Evolutionary conservation across 2,113 vertebrate species (phyloP), one percentile per base, ranked within the genome.

Genomic region (Vanacampus margaritifer): DNA sequence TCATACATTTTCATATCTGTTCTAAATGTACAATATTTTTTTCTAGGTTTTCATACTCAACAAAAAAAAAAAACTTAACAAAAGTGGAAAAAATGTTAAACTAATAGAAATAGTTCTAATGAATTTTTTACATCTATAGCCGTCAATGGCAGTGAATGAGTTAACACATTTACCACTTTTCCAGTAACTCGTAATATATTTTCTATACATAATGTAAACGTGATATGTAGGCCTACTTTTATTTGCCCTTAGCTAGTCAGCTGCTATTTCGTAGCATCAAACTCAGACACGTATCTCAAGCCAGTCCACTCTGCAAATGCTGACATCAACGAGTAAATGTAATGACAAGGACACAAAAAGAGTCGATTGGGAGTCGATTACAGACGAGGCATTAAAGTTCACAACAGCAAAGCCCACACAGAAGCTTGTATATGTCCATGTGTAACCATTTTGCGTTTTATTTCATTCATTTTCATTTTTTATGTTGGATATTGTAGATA

Each of bases 221-320:
- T 41, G 39, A 41, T 32, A 32, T 32, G 28, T 32, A 32, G 28
- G 28, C 28, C 28, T 4, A 21, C 2, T 21, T 48, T 48, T 23
- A 1, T 51, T n/a, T 86, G 86, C 76, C 79, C 73, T 71, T 48
- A 76, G 78, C 85, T 48, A 76, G 78, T 84, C 78, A 82, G 75
- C 23, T 51, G 82, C 86, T 83, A 88, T 85, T 59, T 87, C 82
- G 81, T 86, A 90, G 76, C 84, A 84, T 90, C 81, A 86, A 89
- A 89, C 78, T 87, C 76, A 81, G 1, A 54, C 74, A 83, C 79
- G 79, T 88, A 88, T 79, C 81, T 58, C 23, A 81, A 80, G 86
- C 76, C 68, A 45, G 72, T 71, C 65, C 68, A 83, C 77, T 84
- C 72, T 76, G 65, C 69, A 82, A 87, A 79, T 84, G 89, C 88